Base-by-base conservation (phyloP, 2,888 invertebrate species). In the Phalangium opilio region DNA sequence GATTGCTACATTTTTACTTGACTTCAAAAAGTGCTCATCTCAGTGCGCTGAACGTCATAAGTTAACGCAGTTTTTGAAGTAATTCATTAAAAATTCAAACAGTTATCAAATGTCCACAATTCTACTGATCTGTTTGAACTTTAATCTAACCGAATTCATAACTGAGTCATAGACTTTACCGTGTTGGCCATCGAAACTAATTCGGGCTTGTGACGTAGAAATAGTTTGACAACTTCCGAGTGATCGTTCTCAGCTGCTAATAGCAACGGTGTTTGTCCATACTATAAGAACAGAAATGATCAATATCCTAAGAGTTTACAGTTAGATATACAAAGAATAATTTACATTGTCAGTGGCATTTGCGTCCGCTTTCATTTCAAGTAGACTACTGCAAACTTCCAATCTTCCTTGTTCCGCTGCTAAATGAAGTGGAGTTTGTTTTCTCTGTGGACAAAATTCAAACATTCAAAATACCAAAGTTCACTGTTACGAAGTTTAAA, bases 201-300 rank as follows among this genome's bases (percentile, higher is more conserved):
- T 61, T 85, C 89, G 0, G 89, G 87, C 67, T 89, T 87, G 62
- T 85, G 81, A 68, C 95, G 91, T 51, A 98, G 73, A 71, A 98
- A 98, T 56, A 98, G 72, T 68, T 96, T 95, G 40, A 91, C 93
- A 18, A 99, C 96, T 73, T 95, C 93, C 17, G 95, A 90, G 67
- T 83, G 90, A 67, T 98, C 96, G 67, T 96, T 95, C 73, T 95
- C 89, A 45, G 93, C 93, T 1, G 95, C 95, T 44, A 91, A 82
- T 64, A 96, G 93, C 48, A 96, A 84, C 1, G 95, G 93, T 61
- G 93, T 95, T 66, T 95, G 93, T 0, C 93, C 93, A 63, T 83
- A 63, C 70, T 70, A 55, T 21, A 54, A 52, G 48, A 17, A 27
- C 42, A 43, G 38, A 44, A 45, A 40, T 34, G 12, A 42, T 15